Percentiles rank a stretch among this genome's conserved stretches.
phyloP scores from a whole-genome alignment of 1,140 invertebrate species.

The Habropoda laboriosa region DNA sequence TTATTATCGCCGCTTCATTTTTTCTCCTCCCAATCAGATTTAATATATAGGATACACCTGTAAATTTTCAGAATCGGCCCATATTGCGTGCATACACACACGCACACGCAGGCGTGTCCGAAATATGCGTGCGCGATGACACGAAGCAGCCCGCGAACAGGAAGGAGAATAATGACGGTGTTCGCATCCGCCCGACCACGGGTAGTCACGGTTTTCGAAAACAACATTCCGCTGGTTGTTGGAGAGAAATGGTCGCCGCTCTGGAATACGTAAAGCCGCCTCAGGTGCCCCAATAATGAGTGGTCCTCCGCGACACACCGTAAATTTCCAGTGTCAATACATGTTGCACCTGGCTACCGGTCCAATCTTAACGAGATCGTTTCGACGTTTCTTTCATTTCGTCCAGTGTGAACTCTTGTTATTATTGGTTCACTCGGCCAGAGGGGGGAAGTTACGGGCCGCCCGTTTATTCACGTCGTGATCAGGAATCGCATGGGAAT shows the following conservation, averaged over 20 bases:
- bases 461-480: slow-evolving; percentile 1
- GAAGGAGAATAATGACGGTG: slow-evolving; percentile 59
- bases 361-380: slow-evolving; percentile 52
- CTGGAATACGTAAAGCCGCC: slow-evolving; percentile 13
- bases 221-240: not conserved
- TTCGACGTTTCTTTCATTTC: slow-evolving; percentile 27
- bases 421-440: not conserved
- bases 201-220: slow-evolving; percentile 58
- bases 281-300: slow-evolving; percentile 59
- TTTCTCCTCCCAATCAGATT: not conserved
- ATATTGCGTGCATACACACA: not conserved
- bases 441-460: not conserved
- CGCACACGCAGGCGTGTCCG: not conserved
- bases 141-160: slow-evolving; percentile 33
- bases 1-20: not conserved
- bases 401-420: slow-evolving; percentile 10
- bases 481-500: not conserved
- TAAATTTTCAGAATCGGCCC: slow-evolving; percentile 1
- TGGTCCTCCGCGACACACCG: slow-evolving; percentile 42
- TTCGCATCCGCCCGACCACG: slow-evolving; percentile 26
- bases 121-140: slow-evolving; percentile 53
- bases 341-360: slow-evolving; percentile 41
- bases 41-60: not conserved
- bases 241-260: slow-evolving; percentile 9
- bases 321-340: slow-evolving; percentile 58